Evolutionary conservation across 2,113 vertebrate genomes (phyloP), one percentile per base, ranked within the genome.

Genomic region (Stomatorhinus ivindoensis): DNA sequence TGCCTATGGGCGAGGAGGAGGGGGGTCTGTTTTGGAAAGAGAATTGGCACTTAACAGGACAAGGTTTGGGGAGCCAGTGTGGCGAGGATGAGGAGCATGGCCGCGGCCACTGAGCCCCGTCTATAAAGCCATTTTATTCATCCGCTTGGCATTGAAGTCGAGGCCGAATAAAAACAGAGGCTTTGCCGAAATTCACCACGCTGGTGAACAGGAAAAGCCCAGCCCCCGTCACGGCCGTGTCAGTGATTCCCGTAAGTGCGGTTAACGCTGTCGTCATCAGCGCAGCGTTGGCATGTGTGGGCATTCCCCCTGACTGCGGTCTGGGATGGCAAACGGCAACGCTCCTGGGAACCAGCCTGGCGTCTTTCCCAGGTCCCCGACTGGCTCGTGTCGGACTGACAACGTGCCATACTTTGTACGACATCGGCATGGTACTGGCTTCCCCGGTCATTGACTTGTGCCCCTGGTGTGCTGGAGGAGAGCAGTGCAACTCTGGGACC

Each of bases 1-100:
- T 94, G 93, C 92, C 88, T 90, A 91, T 90, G 92, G 80, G 91
- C 1, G 5, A 55, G 4, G 19, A 55, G 83, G 88, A 46, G 91
- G 19, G 90, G 87, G 17, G 42, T 86, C 89, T 73, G 44, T 7
- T 31, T 84, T 35, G 90, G 90, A 89, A 89, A 87, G 90, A 92
- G 89, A 92, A n/a, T 50, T 85, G 51, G 31, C 48, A 15, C 69
- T 73, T 83, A 58, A 35, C 58, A 9, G 46, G 87, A 86, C 17
- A 44, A 69, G 83, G 84, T 9, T 47, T 15, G 69, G 39, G 39
- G 51, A 84, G 39, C 51, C 39, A 84, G 47, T 55, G 24, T 31
- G n/a, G 19, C 4, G 39, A 53, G 6, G 65, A 48, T 31, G 44
- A 61, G 85, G 84, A 65, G 50, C 88, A 84, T 27, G 44, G 82